Base-by-base conservation (phyloP, 2,888 invertebrate genomes). In the Leucophenga montana region DNA sequence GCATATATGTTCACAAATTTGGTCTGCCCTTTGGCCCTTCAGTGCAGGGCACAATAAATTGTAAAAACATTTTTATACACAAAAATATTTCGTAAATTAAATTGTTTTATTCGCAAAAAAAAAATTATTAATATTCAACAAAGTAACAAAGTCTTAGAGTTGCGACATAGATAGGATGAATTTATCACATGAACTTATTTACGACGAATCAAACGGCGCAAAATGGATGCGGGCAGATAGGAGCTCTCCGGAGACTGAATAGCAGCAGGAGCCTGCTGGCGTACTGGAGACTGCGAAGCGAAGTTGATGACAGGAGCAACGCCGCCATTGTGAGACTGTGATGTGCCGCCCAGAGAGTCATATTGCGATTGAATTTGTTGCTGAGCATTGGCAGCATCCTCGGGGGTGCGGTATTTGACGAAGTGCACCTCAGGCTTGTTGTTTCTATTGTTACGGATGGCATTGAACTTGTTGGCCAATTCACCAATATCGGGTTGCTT, bases 301-400 rank as follows among this genome's bases (percentile, higher is more conserved):
- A 87, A 85, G 72, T 85, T 87, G 0, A 85, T 67, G 20, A 86
- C 83, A 0, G 84, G 85, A 14, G 86, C 85, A 61, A 83, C 75
- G 11, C 85, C 85, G 0, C 85, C 85, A 56, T 85, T 78, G 44
- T 77, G 71, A 61, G 70, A 72, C 62, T 79, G 77, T 61, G 78
- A 78, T 16, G 75, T 61, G 44, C 85, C 85, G 4, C 80, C 82
- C 59, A 84, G 66, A 4, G 77, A 72, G 56, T 85, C 84, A 66
- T 86, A 85, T 68, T 85, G 85, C 31, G 74, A 71, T 74, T 86
- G 85, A 57, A 86, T 86, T 48, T 79, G 77, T 4, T 73, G 72
- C 68, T 85, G 85, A 4, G 86, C 86, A 57, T 84, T 81, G 59
- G 72, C 77, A 27, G 86, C 86, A 71, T 86, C 86, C 73, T 82